Evolutionary conservation across 2,113 vertebrate genomes (phyloP).

Genomic region (Henicopernis longicauda): DNA sequence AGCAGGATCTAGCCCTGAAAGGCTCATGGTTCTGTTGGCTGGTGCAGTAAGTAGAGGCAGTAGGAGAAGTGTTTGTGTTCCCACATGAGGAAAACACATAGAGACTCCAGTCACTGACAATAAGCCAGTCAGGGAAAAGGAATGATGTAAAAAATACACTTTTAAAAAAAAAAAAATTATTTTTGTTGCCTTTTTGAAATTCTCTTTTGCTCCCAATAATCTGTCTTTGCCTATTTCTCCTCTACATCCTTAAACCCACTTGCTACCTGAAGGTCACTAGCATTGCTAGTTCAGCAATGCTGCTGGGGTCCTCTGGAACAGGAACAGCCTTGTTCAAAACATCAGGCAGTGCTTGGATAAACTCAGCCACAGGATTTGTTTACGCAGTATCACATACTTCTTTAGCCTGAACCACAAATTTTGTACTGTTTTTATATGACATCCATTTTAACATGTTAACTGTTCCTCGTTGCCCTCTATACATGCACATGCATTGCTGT

Average conservation of each 20-base stretch:
- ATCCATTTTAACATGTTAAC: background rate
- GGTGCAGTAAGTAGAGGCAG: background rate
- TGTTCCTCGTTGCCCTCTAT: background rate
- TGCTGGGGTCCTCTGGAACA: background rate
- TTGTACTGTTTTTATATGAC: background rate
- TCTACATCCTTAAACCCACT: background rate
- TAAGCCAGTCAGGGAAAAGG: background rate
- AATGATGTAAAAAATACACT: background rate
- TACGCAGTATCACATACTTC: background rate
- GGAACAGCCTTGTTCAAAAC: background rate
- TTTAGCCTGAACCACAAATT: background rate
- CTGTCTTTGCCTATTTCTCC: background rate
- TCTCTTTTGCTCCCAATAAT: background rate
- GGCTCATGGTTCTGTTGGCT: background rate
- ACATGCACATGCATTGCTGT: background rate
- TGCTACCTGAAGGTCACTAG: background rate
- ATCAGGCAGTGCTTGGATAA: background rate
- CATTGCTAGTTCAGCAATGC: background rate
- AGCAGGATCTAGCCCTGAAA: background rate
- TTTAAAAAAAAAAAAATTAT: fast-evolving
- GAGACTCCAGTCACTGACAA: background rate
- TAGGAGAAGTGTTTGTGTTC: background rate
- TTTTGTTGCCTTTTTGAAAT: background rate
- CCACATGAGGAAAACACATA: background rate
- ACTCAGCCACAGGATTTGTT: background rate